Evolutionary conservation across 23 tunicate species (phyloP), one percentile per base, ranked within the genome.

Genomic region (Ciona savignyi): DNA sequence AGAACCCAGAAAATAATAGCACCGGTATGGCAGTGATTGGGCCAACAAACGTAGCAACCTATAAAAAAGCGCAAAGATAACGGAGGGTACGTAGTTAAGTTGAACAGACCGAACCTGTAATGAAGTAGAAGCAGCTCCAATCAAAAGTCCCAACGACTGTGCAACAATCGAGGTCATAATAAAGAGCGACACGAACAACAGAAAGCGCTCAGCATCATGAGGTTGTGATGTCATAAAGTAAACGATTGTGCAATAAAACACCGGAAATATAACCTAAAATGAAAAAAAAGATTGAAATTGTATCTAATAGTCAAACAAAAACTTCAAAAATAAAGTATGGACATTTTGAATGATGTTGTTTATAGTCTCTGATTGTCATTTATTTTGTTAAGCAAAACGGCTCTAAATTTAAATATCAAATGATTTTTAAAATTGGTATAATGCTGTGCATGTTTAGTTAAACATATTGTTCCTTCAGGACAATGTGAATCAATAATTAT

Each of bases 151-250:
- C 35, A 80, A 65, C 1, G 92, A 88, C 68, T 88, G 99, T 0
- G 99, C 96, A 25, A 88, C 96, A 22, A 95, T 51, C 33, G 99
- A 95, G 42, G 96, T 95, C 92, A 95, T 75, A n/a, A 88, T 83
- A 71, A 76, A 77, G 33, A 86, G 48, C 23, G 86, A 33, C 3
- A 72, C 48, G 62, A 88, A 88, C 72, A 95, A 35, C 3, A 88
- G 29, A 67, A 95, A 95, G 30, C 99, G 74, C 23, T 76, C 81
- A 21, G 79, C 79, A n/a, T 79, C 99, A 33, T 19, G 60, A 0
- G 99, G 99, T 74, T 95, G 96, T 34, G 83, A 72, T 51, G 99
- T 95, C 99, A 95, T 88, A 66, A 94, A 95, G 75, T 88, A 95
- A 20, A 85, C 95, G 65, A 88, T 88, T 2, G 92, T 67, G 68